Base-by-base conservation (phyloP, 2,797 vertebrate species). In the Enteromius thamalakanensis region DNA sequence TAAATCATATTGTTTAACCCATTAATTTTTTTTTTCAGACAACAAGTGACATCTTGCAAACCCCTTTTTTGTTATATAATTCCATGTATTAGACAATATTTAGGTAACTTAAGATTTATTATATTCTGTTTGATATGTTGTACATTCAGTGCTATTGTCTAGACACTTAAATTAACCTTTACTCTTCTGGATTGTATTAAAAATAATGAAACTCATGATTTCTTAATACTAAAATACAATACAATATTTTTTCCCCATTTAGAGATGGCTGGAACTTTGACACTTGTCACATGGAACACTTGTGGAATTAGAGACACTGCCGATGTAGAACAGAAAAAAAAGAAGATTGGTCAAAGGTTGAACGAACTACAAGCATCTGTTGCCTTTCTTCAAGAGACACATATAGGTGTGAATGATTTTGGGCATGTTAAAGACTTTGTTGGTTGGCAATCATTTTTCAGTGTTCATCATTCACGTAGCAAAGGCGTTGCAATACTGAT, bases 331-430 rank as follows among this genome's bases (percentile, higher is more conserved):
- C 4, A 79, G 2, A 87, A 86, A 51, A 23, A 11, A 26, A 12
- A 40, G 4, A 4, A 9, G 12, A 42, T 84, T 23, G 8, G 37
- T 17, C 8, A 15, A 0, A 32, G 5, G 1, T 74, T 86, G 1
- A 53, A 10, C 2, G 15, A 69, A 2, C 71, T 58, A n/a, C 1
- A 69, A 26, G 65, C 80, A 53, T 37, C 69, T 17, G 53, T 83
- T 42, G 80, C 32, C 23, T 86, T 86, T 58, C 37, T 86, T 70
- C 87, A 88, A 72, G 87, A 88, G 64, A 88, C 87, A 21, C 85
- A 84, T 51, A 64, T 79, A 2, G 76, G 82, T 7, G 3, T 12
- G 5, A 62, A 79, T 2, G 2, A 62, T 60, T 0, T 78, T 29
- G 21, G 0, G 1, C 40, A n/a, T 40, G 0, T 77, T 29, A 0